These are phyloP conservation scores for Prunella strophiata DNA, from an alignment of 2,797 vertebrate species.

Conservation along the genomic window DNA sequence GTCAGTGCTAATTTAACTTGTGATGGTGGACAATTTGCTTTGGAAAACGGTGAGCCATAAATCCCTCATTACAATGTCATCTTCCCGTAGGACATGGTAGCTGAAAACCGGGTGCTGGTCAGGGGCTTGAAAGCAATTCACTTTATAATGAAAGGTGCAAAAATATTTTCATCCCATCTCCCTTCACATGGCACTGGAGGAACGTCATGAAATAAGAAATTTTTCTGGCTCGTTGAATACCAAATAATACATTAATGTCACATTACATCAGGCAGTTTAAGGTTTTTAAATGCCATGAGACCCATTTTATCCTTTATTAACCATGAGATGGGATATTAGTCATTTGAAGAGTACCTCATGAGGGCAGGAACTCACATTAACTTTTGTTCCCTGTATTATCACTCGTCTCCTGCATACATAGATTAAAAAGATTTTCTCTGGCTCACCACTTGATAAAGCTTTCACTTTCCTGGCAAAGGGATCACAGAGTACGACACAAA, in stretches of 20 bases:
- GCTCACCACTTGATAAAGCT: neutral
- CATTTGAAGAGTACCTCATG: neutral
- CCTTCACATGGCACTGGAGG: neutral
- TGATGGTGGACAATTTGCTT: neutral
- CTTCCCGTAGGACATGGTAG: neutral
- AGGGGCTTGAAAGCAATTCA: neutral
- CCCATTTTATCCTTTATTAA: conserved; percentile 41
- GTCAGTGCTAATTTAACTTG: neutral
- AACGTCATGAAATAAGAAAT: conserved; percentile 17
- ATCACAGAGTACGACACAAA: neutral
- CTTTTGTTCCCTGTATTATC: neutral
- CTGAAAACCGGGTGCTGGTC: neutral
- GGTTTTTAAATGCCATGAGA: neutral
- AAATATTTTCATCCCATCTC: neutral
- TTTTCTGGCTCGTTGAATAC: neutral
- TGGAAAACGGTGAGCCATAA: neutral
- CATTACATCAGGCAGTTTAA: conserved; percentile 17
- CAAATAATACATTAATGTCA: conserved; percentile 33
- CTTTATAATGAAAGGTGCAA: neutral
- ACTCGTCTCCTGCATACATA: neutral
- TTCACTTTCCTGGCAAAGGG: neutral
- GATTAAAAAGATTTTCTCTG: neutral
- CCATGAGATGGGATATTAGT: conserved; percentile 17
- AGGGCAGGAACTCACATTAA: conserved; percentile 29
- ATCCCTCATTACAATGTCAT: neutral